Conservation (phyloP, 2,797 vertebrate species). For the Lindbergichthys nudifrons region DNA sequence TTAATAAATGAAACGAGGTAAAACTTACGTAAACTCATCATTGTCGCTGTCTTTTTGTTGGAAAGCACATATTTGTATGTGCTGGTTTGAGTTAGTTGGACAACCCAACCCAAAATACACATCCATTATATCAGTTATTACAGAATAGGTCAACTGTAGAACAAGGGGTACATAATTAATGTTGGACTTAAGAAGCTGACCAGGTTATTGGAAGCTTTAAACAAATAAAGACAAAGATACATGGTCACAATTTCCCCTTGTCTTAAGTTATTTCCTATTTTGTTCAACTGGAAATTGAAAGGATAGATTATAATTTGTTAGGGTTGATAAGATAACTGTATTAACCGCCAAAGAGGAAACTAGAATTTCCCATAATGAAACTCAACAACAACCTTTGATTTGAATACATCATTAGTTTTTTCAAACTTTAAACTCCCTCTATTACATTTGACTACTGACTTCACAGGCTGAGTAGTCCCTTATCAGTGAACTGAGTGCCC, state of each 20-base stretch:
- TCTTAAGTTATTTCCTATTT: not conserved
- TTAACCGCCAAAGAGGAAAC: not conserved
- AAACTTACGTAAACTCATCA: slow-evolving; percentile 23
- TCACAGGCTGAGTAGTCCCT: not conserved
- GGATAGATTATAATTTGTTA: not conserved
- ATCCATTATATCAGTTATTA: slow-evolving; percentile 23
- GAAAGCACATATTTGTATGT: slow-evolving; percentile 23
- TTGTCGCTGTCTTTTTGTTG: slow-evolving; percentile 26
- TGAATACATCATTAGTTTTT: not conserved
- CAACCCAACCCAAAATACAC: slow-evolving; percentile 6
- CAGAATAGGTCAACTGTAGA: slow-evolving; percentile 5
- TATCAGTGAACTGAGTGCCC: not conserved
- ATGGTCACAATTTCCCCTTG: slow-evolving; percentile 1
- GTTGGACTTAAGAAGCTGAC: not conserved
- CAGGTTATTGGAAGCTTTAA: not conserved
- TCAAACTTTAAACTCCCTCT: not conserved
- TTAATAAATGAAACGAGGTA: slow-evolving; percentile 54
- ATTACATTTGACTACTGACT: not conserved
- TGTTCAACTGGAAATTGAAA: not conserved
- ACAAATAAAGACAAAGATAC: not conserved
- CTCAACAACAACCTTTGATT: not conserved
- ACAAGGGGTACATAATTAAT: not conserved
- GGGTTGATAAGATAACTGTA: not conserved
- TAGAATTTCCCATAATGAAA: slow-evolving; percentile 4
- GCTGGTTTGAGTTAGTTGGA: slow-evolving; percentile 22